Percentiles rank a stretch among this genome's conserved stretches.
Evolutionary conservation across 2,888 invertebrate genomes (phyloP).

Genomic region (Parasteatoda lunata): DNA sequence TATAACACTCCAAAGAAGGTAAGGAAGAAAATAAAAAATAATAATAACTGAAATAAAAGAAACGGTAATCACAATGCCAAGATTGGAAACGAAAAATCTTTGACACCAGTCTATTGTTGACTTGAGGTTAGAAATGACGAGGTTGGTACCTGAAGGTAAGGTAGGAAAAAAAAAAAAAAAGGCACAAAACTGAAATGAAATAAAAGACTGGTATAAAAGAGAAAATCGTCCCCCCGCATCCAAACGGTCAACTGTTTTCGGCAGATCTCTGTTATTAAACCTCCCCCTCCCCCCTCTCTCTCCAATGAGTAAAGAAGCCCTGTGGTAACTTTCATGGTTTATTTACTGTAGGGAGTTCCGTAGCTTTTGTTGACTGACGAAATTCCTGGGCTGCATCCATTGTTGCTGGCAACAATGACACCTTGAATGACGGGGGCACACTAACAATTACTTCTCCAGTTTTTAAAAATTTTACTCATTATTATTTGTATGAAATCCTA

Average conservation of each 20-base stretch:
- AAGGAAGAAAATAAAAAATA: slow-evolving; percentile 1
- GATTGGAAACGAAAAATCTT: slow-evolving; percentile 56
- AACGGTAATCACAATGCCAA: slow-evolving; percentile 21
- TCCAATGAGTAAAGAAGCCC: neutral
- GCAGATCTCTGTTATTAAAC: slow-evolving; percentile 61
- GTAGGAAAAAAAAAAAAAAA: slow-evolving; percentile 12
- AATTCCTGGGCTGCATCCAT: slow-evolving; percentile 49
- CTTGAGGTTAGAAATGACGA: slow-evolving; percentile 61
- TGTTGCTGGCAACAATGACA: slow-evolving; percentile 58
- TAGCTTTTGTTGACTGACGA: slow-evolving; percentile 49
- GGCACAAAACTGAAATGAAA: slow-evolving; percentile 8
- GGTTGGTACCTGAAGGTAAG: slow-evolving; percentile 27
- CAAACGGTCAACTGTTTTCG: slow-evolving; percentile 65
- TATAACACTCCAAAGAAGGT: slow-evolving; percentile 13
- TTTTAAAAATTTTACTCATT: slow-evolving; percentile 50
- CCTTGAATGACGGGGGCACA: slow-evolving; percentile 43
- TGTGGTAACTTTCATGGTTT: slow-evolving; percentile 41
- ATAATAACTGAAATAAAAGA: neutral
- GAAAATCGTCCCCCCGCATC: slow-evolving; percentile 29
- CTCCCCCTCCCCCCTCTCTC: neutral
- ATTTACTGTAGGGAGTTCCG: slow-evolving; percentile 42
- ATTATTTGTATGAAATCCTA: slow-evolving; percentile 59
- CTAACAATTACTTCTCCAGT: slow-evolving; percentile 47
- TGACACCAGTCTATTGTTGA: slow-evolving; percentile 61
- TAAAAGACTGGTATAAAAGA: slow-evolving; percentile 11